Conservation (phyloP, 2,888 invertebrate genomes). For the Eustalomyia histrio region DNA sequence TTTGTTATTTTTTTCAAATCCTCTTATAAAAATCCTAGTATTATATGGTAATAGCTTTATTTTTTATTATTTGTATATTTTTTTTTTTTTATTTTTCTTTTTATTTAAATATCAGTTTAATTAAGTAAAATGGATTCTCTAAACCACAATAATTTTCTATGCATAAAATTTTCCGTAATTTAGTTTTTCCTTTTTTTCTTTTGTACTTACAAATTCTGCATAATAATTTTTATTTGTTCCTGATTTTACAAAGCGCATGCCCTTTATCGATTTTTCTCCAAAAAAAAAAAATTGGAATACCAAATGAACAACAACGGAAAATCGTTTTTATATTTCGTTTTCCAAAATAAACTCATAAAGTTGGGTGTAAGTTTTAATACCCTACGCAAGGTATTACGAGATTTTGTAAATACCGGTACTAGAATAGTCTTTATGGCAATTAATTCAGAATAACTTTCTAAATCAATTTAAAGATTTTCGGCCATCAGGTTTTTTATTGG, state of each 20-base stretch:
- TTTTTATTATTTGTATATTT: background rate
- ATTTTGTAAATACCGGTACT: too few species aligned
- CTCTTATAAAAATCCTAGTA: too few species aligned
- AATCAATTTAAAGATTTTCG: too few species aligned
- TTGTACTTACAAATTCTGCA: background rate
- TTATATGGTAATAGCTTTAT: too few species aligned
- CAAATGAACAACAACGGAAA: background rate
- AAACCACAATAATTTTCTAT: conserved; percentile 4
- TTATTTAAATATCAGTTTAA: background rate
- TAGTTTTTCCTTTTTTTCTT: background rate
- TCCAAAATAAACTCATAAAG: background rate
- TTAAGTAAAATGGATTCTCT: background rate
- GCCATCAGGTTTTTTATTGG: too few species aligned
- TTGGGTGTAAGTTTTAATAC: background rate
- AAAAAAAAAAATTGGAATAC: background rate
- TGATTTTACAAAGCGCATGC: conserved; percentile 62
- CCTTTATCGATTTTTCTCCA: conserved; percentile 67
- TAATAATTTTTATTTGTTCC: conserved; percentile 27
- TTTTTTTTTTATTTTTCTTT: background rate
- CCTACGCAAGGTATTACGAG: background rate
- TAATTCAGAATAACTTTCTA: too few species aligned
- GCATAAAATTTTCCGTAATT: conserved; percentile 5
- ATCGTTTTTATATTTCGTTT: background rate
- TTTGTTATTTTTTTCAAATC: too few species aligned
- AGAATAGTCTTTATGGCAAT: too few species aligned